Conservation (phyloP, 2,888 invertebrate species). For the Antheraea yamamai region DNA sequence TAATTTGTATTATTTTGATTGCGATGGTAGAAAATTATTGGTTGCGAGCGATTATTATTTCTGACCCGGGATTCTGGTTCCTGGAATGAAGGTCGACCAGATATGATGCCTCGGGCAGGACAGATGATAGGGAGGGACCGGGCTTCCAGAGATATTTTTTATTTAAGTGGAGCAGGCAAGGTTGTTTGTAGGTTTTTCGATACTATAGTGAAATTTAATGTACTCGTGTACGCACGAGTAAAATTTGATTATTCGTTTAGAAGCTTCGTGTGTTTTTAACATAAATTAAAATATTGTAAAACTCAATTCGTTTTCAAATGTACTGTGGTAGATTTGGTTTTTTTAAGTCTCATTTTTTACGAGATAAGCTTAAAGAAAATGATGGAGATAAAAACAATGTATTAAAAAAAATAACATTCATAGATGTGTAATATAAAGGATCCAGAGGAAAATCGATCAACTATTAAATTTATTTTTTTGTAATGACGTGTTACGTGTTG, state of each 20-base stretch:
- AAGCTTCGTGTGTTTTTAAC: neutral
- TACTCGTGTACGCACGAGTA: neutral
- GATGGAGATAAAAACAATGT: no score
- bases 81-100: conserved; percentile 62
- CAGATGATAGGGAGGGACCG: conserved; percentile 59
- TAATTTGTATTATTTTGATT: conserved; percentile 76
- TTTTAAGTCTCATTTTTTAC: neutral
- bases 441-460: no score
- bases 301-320: neutral
- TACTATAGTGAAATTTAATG: neutral
- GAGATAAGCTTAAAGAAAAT: no score
- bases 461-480: no score
- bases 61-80: conserved; percentile 56
- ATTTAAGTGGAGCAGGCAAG: conserved; percentile 34
- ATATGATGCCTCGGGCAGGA: conserved; percentile 49
- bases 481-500: no score
- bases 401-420: no score
- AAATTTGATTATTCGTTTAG: neutral
- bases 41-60: conserved; percentile 60
- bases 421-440: no score
- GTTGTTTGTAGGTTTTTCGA: conserved; percentile 40
- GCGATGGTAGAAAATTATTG: conserved; percentile 71
- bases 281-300: neutral
- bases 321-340: neutral
- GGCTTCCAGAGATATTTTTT: conserved; percentile 55